Percentiles rank a stretch among this genome's conserved stretches.
Evolutionary conservation across 92 coral and sea anemone species (phyloP).

Genomic region (Phenganax stokvisi): DNA sequence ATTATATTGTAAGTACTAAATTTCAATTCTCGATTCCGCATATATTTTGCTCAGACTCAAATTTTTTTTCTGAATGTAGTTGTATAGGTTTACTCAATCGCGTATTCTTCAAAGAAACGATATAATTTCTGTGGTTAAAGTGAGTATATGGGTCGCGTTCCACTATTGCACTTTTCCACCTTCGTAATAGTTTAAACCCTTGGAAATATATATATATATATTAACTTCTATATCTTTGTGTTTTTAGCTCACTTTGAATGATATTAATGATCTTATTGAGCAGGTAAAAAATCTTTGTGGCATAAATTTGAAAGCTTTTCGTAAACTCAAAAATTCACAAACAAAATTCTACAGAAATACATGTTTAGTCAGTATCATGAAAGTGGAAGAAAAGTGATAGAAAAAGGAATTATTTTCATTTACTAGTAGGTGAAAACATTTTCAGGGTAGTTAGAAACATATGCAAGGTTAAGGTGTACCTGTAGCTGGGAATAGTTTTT

Average conservation of each 20-base stretch:
- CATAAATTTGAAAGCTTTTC: background rate
- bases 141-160: background rate
- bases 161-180: no score
- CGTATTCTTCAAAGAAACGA: constrained; percentile 79
- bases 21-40: background rate
- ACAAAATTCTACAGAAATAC: background rate
- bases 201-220: background rate
- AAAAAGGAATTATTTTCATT: no score
- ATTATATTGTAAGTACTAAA: constrained; percentile 68
- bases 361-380: no score
- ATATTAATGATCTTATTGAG: constrained; percentile 82
- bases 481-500: no score
- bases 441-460: no score
- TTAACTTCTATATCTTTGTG: background rate
- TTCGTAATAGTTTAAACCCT: no score
- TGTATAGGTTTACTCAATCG: constrained; percentile 86
- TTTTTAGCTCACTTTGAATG: constrained; percentile 78
- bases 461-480: no score
- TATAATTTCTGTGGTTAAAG: constrained; percentile 79
- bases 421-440: no score
- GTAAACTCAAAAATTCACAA: background rate
- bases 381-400: no score
- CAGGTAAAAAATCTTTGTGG: constrained; percentile 53
- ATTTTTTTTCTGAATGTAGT: constrained; percentile 41
- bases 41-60: background rate